These are phyloP conservation scores for Accipiter virgatus DNA, from an alignment of 2,113 vertebrate species.

Conservation along the genomic window DNA sequence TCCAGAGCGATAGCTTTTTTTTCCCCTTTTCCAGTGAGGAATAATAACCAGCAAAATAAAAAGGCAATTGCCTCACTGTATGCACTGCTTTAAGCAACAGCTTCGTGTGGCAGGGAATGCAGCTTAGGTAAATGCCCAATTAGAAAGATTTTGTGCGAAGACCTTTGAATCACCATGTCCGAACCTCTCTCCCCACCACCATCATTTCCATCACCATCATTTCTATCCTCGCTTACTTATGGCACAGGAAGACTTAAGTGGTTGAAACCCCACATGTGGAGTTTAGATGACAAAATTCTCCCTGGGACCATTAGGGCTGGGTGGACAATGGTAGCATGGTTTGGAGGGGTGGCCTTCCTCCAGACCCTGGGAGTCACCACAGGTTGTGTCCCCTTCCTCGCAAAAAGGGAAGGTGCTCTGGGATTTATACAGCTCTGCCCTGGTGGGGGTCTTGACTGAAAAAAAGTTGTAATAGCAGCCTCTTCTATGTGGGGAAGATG, in stretches of 20 bases:
- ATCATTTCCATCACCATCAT: background rate
- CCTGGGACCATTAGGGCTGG: background rate
- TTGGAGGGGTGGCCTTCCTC: background rate
- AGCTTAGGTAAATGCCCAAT: constrained; percentile 44
- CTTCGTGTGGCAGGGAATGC: background rate
- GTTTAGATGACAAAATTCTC: background rate
- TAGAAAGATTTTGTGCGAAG: constrained; percentile 49
- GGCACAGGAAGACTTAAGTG: background rate
- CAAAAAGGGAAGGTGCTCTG: background rate
- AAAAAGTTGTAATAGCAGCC: background rate
- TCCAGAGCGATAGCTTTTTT: background rate
- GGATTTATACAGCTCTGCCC: background rate
- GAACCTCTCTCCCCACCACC: background rate
- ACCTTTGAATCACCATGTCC: constrained; percentile 8
- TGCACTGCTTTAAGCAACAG: background rate
- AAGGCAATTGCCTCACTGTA: constrained; percentile 18
- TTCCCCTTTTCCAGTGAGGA: background rate
- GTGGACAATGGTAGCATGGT: background rate
- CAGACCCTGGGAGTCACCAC: background rate
- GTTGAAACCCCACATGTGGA: background rate
- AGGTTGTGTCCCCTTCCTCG: background rate
- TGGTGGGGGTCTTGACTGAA: background rate
- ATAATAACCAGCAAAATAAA: constrained; percentile 39
- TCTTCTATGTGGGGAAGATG: background rate
- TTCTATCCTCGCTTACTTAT: background rate